Base-by-base conservation (phyloP, 2,113 vertebrate genomes). In the Nycticryphes semicollaris region DNA sequence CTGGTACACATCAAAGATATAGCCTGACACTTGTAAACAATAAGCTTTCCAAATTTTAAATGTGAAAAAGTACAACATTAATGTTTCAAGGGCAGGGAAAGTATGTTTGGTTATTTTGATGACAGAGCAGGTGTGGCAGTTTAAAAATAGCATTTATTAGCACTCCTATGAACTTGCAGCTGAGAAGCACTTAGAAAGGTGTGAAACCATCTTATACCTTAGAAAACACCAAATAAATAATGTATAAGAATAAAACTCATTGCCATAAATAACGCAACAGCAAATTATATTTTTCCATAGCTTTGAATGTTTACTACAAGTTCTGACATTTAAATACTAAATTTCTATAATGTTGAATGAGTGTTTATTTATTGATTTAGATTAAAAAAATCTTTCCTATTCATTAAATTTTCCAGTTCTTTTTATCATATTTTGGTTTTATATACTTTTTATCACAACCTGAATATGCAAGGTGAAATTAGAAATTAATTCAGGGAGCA, bases 131-230 rank as follows among this genome's bases (percentile, higher is more conserved):
- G 83, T 94, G 69, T 87, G 63, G 73, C 80, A 92, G 53, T 68
- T 87, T 89, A 94, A 96, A 95, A 95, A 89, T 92, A 93, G 37
- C 92, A 63, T 96, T 88, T 96, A 81, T 95, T 92, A 93, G 66
- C 79, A 75, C 56, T 92, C 19, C 39, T 8, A 53, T 77, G 77
- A 96, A 94, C 88, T 64, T 89, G 43, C 77, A 81, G 39, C 57
- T 92, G 64, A 93, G 76, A 94, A 33, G 50, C 85, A 60, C 82
- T 92, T 94, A 78, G 27, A 78, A 81, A 87, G 56, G 68, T 93
- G 88, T 94, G 90, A 96, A 92, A 64, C 35, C 39, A 37, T 92
- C 57, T 79, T 64, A 74, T 89, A 68, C 33, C 48, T 87, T 90
- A 66, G 88, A 92, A 95, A 95, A 92, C 41, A 92, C 14, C 33